phyloP scores from a whole-genome alignment of 2,113 vertebrate species.

The Diphyllodes magnificus region DNA sequence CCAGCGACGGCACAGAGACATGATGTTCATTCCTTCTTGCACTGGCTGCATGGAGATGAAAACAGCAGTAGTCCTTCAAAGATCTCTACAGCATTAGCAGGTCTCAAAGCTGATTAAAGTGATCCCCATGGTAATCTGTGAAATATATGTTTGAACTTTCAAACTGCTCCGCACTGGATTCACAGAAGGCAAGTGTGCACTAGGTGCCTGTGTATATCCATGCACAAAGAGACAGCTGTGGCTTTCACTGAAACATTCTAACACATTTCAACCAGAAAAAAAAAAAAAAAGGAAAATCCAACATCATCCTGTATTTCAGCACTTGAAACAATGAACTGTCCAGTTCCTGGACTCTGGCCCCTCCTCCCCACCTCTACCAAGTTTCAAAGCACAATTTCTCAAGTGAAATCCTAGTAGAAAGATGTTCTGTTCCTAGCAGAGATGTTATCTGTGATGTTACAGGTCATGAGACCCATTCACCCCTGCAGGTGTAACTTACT shows the following conservation, averaged over 20 bases:
- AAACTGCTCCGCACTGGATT: not conserved
- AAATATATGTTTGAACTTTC: conserved; percentile 57
- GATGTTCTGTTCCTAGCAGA: not conserved
- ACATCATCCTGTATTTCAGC: not conserved
- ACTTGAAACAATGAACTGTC: not conserved
- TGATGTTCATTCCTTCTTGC: not conserved
- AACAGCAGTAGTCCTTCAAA: not conserved
- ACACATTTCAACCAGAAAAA: not conserved
- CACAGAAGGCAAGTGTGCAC: not conserved
- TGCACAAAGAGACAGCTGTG: not conserved
- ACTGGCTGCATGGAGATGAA: not conserved
- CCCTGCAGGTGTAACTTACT: not conserved
- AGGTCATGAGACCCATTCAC: not conserved
- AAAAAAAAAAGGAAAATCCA: not conserved
- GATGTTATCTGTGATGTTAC: not conserved
- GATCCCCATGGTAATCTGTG: conserved; percentile 61
- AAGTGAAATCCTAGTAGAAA: not conserved
- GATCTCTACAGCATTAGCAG: conserved; percentile 49
- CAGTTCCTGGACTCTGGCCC: not conserved
- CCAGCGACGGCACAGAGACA: conserved; percentile 19
- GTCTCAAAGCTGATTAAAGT: conserved; percentile 63
- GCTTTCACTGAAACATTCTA: not conserved
- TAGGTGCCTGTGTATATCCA: not conserved
- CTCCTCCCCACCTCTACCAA: not conserved
- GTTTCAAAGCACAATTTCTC: not conserved